phyloP scores from a whole-genome alignment of 2,113 vertebrate genomes.

The Myxocyprinus asiaticus region DNA sequence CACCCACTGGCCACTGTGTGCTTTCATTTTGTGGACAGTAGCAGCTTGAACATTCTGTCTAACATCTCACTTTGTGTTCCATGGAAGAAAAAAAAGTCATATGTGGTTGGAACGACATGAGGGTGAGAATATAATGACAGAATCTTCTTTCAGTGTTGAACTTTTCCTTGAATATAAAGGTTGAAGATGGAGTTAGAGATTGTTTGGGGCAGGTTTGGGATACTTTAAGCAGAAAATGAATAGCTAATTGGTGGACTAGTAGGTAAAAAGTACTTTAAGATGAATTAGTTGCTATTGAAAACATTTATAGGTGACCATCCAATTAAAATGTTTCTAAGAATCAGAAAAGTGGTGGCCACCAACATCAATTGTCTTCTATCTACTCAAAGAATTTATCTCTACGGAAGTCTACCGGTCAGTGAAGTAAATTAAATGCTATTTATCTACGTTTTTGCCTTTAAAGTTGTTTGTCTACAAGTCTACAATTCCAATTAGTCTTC shows the following conservation, averaged over 20 bases:
- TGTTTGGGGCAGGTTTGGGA: background rate
- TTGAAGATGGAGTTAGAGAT: background rate
- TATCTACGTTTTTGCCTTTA: conserved; percentile 28
- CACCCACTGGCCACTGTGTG: too few relatives aligned
- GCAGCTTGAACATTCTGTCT: too few relatives aligned
- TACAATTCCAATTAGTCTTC: background rate
- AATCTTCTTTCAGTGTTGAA: background rate
- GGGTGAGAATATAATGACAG: background rate
- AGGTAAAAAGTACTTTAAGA: conserved; percentile 22
- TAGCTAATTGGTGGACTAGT: conserved; percentile 22
- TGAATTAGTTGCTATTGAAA: conserved; percentile 22
- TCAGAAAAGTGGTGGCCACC: conserved; percentile 3
- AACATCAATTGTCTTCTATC: conserved; percentile 38
- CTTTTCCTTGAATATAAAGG: background rate
- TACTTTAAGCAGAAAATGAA: background rate
- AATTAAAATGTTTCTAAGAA: conserved; percentile 23
- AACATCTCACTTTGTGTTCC: too few relatives aligned
- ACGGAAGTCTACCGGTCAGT: too few relatives aligned
- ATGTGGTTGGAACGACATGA: too few relatives aligned
- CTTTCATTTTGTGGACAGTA: too few relatives aligned
- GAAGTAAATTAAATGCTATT: conserved; percentile 29
- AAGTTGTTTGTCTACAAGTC: conserved; percentile 18
- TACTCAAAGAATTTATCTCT: background rate
- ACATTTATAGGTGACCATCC: background rate
- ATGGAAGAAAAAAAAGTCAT: too few relatives aligned